Evolutionary conservation across 2,888 invertebrate genomes (phyloP).

Genomic region (Laothoe populi): DNA sequence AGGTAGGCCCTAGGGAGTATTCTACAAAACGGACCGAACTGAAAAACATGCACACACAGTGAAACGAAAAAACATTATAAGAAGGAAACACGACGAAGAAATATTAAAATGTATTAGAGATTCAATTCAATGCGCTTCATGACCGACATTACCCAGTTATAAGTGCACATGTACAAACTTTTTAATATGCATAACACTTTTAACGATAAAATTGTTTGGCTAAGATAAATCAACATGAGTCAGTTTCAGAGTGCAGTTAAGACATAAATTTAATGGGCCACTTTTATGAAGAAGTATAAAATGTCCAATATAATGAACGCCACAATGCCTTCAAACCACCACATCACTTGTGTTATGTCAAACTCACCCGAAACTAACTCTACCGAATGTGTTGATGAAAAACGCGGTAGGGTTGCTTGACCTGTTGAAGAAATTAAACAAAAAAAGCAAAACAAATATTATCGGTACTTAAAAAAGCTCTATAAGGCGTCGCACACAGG

Average conservation of each 20-base stretch:
- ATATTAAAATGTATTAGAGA: constrained; percentile 6
- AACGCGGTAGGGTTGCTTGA: constrained; percentile 88
- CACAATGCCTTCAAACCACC: constrained; percentile 83
- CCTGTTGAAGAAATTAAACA: constrained; percentile 88
- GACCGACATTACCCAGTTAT: constrained; percentile 23
- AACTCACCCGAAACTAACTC: constrained; percentile 90
- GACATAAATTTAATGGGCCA: constrained; percentile 71
- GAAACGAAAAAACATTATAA: constrained; percentile 37
- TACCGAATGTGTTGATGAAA: constrained; percentile 89
- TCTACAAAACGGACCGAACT: constrained; percentile 34
- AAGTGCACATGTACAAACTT: constrained; percentile 25
- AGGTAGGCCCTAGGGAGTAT: constrained; percentile 26
- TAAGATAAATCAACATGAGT: constrained; percentile 61
- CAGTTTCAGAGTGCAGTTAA: constrained; percentile 82
- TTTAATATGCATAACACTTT: constrained; percentile 18
- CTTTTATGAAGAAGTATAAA: constrained; percentile 67
- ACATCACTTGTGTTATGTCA: constrained; percentile 79
- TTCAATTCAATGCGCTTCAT: constrained; percentile 9
- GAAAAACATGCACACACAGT: constrained; percentile 45
- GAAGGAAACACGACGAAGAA: constrained; percentile 26
- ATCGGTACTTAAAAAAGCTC: constrained; percentile 71
- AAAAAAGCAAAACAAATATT: constrained; percentile 75
- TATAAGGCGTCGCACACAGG: constrained; percentile 61
- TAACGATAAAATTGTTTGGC: constrained; percentile 30
- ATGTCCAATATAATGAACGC: constrained; percentile 72